A percentile compares a stretch with the other conserved stretches of the same genome.
Conservation (phyloP, 2,888 invertebrate genomes). For the Balanococcus diminutus region DNA sequence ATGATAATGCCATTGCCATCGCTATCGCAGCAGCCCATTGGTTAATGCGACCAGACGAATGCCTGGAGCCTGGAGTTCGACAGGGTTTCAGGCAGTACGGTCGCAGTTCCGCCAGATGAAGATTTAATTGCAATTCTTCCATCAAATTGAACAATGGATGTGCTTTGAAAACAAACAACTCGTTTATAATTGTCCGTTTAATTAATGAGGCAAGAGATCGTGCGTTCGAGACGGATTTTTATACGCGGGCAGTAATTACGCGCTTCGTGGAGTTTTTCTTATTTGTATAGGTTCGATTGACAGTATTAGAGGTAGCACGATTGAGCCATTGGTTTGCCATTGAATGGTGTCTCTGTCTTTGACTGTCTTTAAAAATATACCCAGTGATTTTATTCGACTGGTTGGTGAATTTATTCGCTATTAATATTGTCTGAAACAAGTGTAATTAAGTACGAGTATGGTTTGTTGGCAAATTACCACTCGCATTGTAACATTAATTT, state of each 20-base stretch:
- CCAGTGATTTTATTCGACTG: neutral
- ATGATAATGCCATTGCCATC: neutral
- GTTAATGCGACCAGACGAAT: neutral
- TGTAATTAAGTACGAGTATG: neutral
- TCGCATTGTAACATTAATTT: neutral
- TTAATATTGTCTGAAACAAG: too few relatives aligned
- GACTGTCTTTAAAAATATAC: neutral
- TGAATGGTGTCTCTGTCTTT: neutral
- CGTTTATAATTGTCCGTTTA: slow-evolving; percentile 33
- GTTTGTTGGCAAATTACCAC: neutral
- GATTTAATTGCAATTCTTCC: slow-evolving; percentile 19
- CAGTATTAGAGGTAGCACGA: neutral
- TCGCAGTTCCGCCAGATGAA: neutral
- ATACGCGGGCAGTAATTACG: neutral
- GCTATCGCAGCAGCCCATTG: too few relatives aligned
- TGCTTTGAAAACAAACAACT: slow-evolving; percentile 7
- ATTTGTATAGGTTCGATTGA: neutral
- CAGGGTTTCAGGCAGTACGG: neutral
- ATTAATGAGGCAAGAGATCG: neutral
- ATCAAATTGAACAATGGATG: slow-evolving; percentile 25
- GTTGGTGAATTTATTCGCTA: neutral
- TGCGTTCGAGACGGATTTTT: slow-evolving; percentile 19
- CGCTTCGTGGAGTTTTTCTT: neutral
- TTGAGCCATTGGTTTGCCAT: neutral
- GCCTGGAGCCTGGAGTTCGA: neutral